These are phyloP conservation scores for Ramphastos sulfuratus DNA, from an alignment of 2,113 vertebrate genomes.

Conservation along the genomic window DNA sequence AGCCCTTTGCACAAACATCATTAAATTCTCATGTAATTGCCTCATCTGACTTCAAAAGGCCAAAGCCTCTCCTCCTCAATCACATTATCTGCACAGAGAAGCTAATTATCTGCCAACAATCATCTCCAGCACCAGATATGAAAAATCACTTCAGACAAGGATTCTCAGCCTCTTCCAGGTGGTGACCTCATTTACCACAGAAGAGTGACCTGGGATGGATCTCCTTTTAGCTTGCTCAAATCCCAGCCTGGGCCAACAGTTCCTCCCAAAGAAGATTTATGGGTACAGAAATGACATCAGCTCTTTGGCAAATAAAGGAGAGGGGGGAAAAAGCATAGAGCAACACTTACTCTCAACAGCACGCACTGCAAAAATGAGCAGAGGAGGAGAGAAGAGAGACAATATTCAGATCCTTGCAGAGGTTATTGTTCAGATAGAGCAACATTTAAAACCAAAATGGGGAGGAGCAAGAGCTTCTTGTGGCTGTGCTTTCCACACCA, in stretches of 20 bases:
- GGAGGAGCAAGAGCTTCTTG: neutral
- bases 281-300: neutral
- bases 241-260: neutral
- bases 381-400: conserved; percentile 81
- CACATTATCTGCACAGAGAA: neutral
- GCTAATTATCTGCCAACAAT: neutral
- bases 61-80: neutral
- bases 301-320: neutral
- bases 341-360: conserved; percentile 94
- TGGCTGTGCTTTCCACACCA: neutral
- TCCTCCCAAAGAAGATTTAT: neutral
- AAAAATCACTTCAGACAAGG: neutral
- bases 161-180: neutral
- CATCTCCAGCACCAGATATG: neutral
- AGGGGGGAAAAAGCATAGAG: neutral
- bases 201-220: neutral
- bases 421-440: neutral
- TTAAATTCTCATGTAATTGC: neutral
- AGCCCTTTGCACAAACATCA: neutral
- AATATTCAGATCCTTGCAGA: conserved; percentile 48
- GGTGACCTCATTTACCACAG: neutral
- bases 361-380: conserved; percentile 87
- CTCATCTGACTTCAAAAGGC: neutral
- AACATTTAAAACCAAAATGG: neutral
- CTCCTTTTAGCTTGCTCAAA: neutral